Conservation (phyloP, 2,888 invertebrate species). For the Trachelus stipa region DNA sequence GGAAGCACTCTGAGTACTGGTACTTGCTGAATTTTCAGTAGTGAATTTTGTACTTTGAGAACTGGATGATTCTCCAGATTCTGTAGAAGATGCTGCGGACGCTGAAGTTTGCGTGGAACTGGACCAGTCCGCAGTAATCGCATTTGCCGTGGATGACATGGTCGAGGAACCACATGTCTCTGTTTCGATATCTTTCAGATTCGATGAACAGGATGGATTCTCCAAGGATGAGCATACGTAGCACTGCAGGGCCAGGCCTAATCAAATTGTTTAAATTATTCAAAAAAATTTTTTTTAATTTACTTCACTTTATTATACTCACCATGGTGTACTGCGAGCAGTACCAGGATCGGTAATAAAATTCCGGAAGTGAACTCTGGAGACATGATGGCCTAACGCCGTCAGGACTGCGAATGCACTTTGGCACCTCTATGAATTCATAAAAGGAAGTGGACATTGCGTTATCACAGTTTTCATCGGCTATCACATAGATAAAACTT, state of each 20-base stretch:
- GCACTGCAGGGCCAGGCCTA: conserved; percentile 28
- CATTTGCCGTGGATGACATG: not conserved
- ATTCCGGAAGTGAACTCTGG: not conserved
- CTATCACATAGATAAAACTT: not conserved
- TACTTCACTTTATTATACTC: conserved; percentile 10
- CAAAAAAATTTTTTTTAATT: not conserved
- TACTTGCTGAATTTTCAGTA: too few relatives aligned
- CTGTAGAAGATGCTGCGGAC: not conserved
- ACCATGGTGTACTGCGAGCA: conserved; percentile 21
- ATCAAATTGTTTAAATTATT: not conserved
- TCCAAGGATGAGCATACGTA: conserved; percentile 22
- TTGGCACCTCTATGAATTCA: not conserved
- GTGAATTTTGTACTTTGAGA: too few relatives aligned
- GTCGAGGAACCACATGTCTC: not conserved
- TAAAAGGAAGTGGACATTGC: not conserved
- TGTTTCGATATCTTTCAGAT: not conserved
- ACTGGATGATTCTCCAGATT: not conserved
- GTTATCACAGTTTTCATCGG: not conserved
- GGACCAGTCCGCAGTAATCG: not conserved
- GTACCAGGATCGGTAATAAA: conserved; percentile 12
- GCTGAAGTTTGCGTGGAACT: not conserved
- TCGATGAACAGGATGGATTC: conserved; percentile 16
- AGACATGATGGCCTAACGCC: not conserved
- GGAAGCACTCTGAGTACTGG: too few relatives aligned
- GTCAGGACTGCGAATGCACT: not conserved